Evolutionary conservation across 2,797 vertebrate species (phyloP), one percentile per base, ranked within the genome.

Genomic region (Florisuga fusca): DNA sequence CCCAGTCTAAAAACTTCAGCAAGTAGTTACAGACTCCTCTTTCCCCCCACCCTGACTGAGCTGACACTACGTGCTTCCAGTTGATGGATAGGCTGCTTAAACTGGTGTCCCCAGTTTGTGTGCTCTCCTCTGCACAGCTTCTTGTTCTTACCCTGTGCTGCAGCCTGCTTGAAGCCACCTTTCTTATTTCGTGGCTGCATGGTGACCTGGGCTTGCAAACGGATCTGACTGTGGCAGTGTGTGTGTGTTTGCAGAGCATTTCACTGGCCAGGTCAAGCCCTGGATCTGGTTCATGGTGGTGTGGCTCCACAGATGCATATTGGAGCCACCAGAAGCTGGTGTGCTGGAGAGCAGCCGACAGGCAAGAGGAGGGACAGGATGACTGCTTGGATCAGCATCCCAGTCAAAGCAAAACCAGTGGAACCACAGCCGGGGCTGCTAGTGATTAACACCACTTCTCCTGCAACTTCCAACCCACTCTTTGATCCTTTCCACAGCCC

Each of bases 301-400:
- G 48, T 4, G 43, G 31, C 34, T 46, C 5, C 51, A 26, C 19
- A 57, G 84, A 20, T 1, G 0, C 5, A 2, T 1, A 2, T 1
- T 2, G 68, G 51, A 88, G 61, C 29, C 79, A 55, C 12, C 63
- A 21, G 36, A 54, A 68, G 21, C 45, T 21, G 45, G 3, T 36
- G 69, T 15, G 55, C n/a, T 6, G 59, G 29, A 33, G 43, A 38
- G 14, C 46, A 74, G 69, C 41, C 0, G 6, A 57, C 23, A 64
- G 84, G 1, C 0, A 2, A 25, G 29, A 58, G 41, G 31, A 74
- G 78, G 62, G 62, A 19, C 3, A 1, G 13, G 48, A 43, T 9
- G 17, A 36, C 59, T 19, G 6, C 71, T 78, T 1, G 0, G 69
- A 36, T n/a, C 69, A 19, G 31, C 1, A 0, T 58, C 0, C 1